Evolutionary conservation across 2,113 vertebrate species (phyloP).

Genomic region (Notarius quadriscutis): DNA sequence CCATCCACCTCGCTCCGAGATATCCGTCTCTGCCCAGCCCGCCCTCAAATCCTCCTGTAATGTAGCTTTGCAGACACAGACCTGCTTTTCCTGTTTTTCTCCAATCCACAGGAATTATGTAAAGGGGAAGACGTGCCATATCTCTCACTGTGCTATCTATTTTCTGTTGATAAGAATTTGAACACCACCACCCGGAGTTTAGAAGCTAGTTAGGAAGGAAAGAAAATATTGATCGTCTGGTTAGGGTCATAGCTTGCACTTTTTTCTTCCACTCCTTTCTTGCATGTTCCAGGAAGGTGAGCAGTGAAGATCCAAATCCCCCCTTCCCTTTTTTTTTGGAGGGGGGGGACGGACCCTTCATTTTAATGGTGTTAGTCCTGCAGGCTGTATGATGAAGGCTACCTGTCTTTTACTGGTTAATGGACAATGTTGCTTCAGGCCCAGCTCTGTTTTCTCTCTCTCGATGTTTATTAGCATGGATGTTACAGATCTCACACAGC

Average conservation of each 20-base stretch:
- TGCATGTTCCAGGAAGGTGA: slow-evolving; percentile 19
- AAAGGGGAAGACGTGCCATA: slow-evolving; percentile 19
- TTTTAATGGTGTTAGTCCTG: slow-evolving; percentile 22
- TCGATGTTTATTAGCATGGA: neutral
- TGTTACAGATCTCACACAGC: neutral
- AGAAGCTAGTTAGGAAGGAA: slow-evolving; percentile 29
- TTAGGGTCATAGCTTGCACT: neutral
- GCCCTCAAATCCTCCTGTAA: neutral
- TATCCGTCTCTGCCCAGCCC: neutral
- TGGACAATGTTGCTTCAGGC: slow-evolving; percentile 14
- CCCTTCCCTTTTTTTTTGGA: neutral
- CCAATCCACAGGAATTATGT: neutral
- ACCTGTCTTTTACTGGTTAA: slow-evolving; percentile 7
- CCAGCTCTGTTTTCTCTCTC: neutral
- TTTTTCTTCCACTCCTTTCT: neutral
- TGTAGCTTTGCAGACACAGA: neutral
- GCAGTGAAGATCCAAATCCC: neutral
- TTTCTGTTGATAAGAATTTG: slow-evolving; percentile 11
- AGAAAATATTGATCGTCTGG: neutral
- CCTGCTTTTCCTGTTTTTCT: slow-evolving; percentile 36
- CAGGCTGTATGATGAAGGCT: neutral
- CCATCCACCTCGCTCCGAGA: neutral
- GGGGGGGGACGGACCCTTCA: too few relatives aligned
- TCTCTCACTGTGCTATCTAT: slow-evolving; percentile 28
- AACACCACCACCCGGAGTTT: slow-evolving; percentile 23